Percentiles rank a stretch among this genome's conserved stretches.
These are phyloP conservation scores for Acipenser transmontanus DNA, from an alignment of 2,797 vertebrate species.

Conservation along the genomic window DNA sequence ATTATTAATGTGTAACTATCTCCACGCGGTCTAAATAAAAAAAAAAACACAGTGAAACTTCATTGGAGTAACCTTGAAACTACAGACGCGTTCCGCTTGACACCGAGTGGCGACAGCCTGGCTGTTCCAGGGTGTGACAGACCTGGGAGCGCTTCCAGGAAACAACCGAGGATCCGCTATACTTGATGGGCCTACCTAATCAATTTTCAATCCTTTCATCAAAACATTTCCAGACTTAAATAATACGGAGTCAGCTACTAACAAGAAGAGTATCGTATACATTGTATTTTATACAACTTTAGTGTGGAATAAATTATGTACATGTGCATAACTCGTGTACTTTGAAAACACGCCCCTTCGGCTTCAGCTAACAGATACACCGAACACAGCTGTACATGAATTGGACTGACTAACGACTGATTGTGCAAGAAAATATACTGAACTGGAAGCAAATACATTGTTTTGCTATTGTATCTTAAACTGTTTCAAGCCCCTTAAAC, in stretches of 20 bases:
- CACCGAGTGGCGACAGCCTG: neutral
- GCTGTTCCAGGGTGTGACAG: neutral
- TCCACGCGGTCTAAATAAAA: neutral
- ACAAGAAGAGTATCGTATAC: no score
- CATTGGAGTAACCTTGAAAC: neutral
- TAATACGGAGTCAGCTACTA: no score
- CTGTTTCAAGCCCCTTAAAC: no score
- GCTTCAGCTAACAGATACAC: neutral
- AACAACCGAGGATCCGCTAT: neutral
- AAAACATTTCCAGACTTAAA: neutral
- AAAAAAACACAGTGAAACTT: neutral
- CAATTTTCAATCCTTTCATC: neutral
- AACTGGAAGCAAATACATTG: no score
- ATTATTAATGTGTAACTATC: no score
- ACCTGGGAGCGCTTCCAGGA: neutral
- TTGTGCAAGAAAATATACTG: no score
- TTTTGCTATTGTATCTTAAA: no score
- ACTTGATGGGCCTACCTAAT: neutral
- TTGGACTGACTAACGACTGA: no score
- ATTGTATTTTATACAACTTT: no score
- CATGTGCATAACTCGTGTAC: no score
- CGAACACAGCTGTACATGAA: no score
- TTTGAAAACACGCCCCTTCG: neutral
- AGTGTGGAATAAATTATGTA: no score
- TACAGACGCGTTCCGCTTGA: neutral